Evolutionary conservation across 1,140 invertebrate genomes (phyloP), one percentile per base, ranked within the genome.

Genomic region (Drosophila truncata): DNA sequence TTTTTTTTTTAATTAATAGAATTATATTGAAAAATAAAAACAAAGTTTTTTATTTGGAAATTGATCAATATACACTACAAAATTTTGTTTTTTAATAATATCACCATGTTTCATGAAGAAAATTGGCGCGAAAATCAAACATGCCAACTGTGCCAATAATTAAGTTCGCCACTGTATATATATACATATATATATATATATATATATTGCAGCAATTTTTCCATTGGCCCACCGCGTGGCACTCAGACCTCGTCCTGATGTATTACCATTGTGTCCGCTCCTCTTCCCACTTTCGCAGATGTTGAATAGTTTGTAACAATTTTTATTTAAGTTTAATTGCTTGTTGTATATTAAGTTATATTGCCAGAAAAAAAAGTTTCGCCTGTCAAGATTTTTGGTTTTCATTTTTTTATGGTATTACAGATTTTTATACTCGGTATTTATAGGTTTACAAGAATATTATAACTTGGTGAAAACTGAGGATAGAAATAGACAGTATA

Each of bases 281-380:
- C 27, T 27, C 57, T 25, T 33, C 42, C 27, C 35, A 42, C 31
- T 67, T 67, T 41, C 31, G 58, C 42, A 35, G 58, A 66, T 61
- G 62, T 55, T 82, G 69, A 63, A 76, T 80, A 83, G 83, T 77
- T 88, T 87, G 80, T 88, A 77, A 83, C 84, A 77, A 83, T 83
- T 87, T 87, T 86, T 87, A 87, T 88, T 77, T 87, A 80, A 87
- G 83, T 87, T 87, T 87, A 87, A 88, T 87, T 87, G 83, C 83
- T 84, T 83, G 84, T 78, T 88, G 84, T 78, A 74, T 88, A 87
- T 87, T 88, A 83, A 78, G 80, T 84, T 88, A 83, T 88, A 84
- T 78, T 57, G 65, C 76, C 71, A 78, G 75, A 52, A 58, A 63
- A 71, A 71, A 78, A 75, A 58, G 59, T 47, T 63, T 70, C 46